Evolutionary conservation across 2,113 vertebrate genomes (phyloP).

Genomic region (Hippotragus niger): DNA sequence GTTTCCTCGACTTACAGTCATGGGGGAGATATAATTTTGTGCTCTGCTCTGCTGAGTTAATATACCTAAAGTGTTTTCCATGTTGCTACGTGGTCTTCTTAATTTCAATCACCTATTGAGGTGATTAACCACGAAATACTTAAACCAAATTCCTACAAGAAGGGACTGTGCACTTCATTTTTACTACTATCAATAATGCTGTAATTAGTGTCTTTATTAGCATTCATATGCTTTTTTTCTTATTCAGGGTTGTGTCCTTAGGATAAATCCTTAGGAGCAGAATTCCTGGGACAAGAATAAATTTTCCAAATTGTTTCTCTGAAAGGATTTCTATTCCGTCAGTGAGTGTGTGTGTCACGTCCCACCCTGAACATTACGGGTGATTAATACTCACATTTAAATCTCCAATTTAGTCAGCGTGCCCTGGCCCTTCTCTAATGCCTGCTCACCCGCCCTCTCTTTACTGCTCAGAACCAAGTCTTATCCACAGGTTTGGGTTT

Average conservation of each 20-base stretch:
- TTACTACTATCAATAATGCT: background rate
- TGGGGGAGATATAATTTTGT: accelerated
- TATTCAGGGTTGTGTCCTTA: background rate
- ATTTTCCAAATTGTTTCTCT: background rate
- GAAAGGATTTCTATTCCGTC: background rate
- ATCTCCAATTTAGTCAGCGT: accelerated
- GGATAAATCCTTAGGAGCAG: background rate
- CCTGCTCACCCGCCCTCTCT: background rate
- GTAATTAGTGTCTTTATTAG: background rate
- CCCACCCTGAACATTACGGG: background rate
- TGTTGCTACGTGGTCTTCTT: background rate
- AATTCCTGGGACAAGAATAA: background rate
- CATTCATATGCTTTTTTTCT: background rate
- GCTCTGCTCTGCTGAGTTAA: background rate
- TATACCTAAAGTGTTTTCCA: accelerated
- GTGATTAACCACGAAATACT: background rate
- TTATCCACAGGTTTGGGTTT: background rate
- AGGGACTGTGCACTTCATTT: background rate
- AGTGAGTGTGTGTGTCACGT: accelerated
- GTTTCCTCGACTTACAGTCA: accelerated
- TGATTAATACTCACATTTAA: too few relatives aligned
- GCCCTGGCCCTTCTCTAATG: accelerated
- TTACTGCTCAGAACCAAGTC: background rate
- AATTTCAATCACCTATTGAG: background rate
- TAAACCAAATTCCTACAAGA: background rate